Percentiles rank a stretch among this genome's conserved stretches.
These are phyloP conservation scores for Antheraea pernyi DNA, from an alignment of 1,140 invertebrate species.

Conservation along the genomic window DNA sequence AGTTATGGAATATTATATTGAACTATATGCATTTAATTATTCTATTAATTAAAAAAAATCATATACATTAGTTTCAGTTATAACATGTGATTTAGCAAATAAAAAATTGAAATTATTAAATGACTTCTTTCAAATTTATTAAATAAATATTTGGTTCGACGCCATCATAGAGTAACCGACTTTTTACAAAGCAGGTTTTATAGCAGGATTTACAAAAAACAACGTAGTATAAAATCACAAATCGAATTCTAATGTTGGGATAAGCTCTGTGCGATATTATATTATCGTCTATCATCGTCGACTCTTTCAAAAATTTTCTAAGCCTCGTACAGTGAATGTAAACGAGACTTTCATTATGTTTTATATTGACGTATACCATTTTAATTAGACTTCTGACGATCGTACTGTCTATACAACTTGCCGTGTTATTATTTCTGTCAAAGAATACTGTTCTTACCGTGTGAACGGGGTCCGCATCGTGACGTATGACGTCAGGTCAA, in stretches of 20 bases:
- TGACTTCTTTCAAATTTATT: background rate
- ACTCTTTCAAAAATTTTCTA: background rate
- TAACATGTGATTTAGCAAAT: too few species aligned
- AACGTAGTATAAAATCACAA: background rate
- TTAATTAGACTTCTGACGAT: slow-evolving; percentile 25
- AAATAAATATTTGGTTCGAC: slow-evolving; percentile 5
- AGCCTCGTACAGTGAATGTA: background rate
- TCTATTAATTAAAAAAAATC: too few species aligned
- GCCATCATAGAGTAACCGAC: background rate
- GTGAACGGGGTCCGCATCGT: slow-evolving; percentile 52
- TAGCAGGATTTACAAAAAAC: too few species aligned
- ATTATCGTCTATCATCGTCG: background rate
- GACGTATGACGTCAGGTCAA: slow-evolving; percentile 52
- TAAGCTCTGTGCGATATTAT: background rate
- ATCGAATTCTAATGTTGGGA: background rate
- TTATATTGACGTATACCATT: slow-evolving; percentile 9
- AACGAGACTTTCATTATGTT: slow-evolving; percentile 2
- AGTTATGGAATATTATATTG: too few species aligned
- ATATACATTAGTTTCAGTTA: too few species aligned
- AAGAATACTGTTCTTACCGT: slow-evolving; percentile 40
- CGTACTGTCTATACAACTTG: slow-evolving; percentile 7
- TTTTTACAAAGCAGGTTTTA: background rate
- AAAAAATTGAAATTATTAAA: too few species aligned
- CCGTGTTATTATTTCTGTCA: slow-evolving; percentile 34
- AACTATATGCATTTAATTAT: too few species aligned